Base-by-base conservation (phyloP, 2,888 invertebrate genomes). In the Autographa gamma region DNA sequence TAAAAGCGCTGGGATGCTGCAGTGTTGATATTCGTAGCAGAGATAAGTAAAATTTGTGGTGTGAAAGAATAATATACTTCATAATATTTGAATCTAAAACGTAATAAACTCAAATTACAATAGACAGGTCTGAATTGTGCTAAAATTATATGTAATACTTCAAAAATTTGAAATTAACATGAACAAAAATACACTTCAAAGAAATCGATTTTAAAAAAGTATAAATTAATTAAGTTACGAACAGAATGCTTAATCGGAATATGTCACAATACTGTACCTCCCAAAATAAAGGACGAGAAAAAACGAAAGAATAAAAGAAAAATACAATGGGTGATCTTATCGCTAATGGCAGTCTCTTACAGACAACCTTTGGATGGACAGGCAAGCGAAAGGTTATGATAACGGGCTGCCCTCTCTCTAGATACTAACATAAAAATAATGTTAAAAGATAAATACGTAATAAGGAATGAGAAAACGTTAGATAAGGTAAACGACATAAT, bases 1-100 rank as follows among this genome's bases (percentile, higher is more conserved):
- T 80, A 74, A 82, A 79, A 72, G 74, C 69, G 59, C 64, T 34
- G 58, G 62, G 65, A 38, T 63, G 54, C n/a, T 52, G 62, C 60
- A 56, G 13, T 61, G 64, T 69, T 64, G 60, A 66, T 69, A 32
- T 31, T 59, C 32, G 16, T 59, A 32, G 7, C 59, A 59, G 7
- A 59, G 7, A 32, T 16, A 32, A 19, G 19, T 19, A 19, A 52
- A 52, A 52, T 18, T 8, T 52, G n/a, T 41, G 41, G 41, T 13
- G 13, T 13, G 13, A 41, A 41, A 13, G 13, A 13, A 13, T 41
- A 11, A 13, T 41, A 11, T 9, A 38, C 38, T 13, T 13, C 13
- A 4, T 41, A 41, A 4, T 41, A 41, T 41, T 41, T 13, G 41
- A 41, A 11, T 38, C 38, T 38, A 0, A 11, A 38, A 13, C 13